Percentiles rank a stretch among this genome's conserved stretches.
Evolutionary conservation across 2,888 invertebrate genomes (phyloP).

Genomic region (Tetheella fluctuosa): DNA sequence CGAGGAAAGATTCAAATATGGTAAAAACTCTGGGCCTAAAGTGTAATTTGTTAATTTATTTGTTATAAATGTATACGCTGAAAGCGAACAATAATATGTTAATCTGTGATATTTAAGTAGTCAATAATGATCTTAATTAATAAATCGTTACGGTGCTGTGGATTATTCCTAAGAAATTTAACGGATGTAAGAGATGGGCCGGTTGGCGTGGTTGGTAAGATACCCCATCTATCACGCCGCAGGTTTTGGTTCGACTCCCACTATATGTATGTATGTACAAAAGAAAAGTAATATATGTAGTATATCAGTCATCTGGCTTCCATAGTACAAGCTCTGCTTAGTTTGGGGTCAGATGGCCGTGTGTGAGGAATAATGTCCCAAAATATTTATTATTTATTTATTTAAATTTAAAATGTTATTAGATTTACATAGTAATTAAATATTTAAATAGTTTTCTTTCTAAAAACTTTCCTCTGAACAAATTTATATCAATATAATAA

Average conservation of each 20-base stretch:
- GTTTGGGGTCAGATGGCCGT: too few species aligned
- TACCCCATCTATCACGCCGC: too few species aligned
- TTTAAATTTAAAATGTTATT: conserved; percentile 2
- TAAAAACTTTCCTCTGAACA: neutral
- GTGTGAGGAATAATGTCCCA: too few species aligned
- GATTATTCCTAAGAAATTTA: conserved; percentile 22
- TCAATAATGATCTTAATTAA: conserved; percentile 45
- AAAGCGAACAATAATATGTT: conserved; percentile 53
- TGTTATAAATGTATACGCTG: conserved; percentile 42
- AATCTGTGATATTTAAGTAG: conserved; percentile 75
- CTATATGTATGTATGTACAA: too few species aligned
- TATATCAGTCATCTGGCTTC: too few species aligned
- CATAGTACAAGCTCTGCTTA: too few species aligned
- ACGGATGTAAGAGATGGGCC: too few species aligned
- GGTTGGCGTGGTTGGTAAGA: too few species aligned
- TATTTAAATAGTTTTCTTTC: neutral
- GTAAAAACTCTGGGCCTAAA: conserved; percentile 50
- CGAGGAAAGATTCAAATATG: conserved; percentile 82
- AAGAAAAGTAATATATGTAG: too few species aligned
- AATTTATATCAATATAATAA: neutral
- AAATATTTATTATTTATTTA: too few species aligned
- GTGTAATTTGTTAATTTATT: conserved; percentile 43
- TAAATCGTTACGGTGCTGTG: conserved; percentile 23
- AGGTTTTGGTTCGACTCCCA: too few species aligned
- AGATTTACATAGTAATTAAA: neutral